These are phyloP conservation scores for Lagocephalus sceleratus DNA, from an alignment of 2,797 vertebrate genomes.

Conservation along the genomic window DNA sequence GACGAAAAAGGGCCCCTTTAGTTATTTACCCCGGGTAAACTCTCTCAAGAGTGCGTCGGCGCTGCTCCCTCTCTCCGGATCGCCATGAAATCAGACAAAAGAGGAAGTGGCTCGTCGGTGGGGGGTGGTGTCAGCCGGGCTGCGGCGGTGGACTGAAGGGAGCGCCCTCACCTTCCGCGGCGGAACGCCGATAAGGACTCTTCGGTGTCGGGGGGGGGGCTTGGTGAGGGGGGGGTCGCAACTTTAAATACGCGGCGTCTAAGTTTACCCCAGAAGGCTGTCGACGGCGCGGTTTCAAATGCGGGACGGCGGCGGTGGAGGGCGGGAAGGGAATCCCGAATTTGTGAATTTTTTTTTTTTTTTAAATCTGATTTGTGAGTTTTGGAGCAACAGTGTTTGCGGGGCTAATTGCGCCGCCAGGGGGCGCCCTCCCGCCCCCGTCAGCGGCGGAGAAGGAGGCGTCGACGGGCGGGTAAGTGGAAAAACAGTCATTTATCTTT, in stretches of 20 bases:
- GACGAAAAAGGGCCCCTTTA: conserved; percentile 31
- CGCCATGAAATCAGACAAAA: conserved; percentile 81
- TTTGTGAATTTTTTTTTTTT: too few relatives aligned
- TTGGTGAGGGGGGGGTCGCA: too few relatives aligned
- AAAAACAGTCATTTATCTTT: conserved; percentile 47
- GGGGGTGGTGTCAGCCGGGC: conserved; percentile 61
- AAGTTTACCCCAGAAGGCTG: too few relatives aligned
- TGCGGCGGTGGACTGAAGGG: conserved; percentile 57
- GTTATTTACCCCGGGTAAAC: conserved; percentile 73
- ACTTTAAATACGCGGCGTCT: too few relatives aligned
- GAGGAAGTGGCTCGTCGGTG: conserved; percentile 76
- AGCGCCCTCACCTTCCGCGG: conserved; percentile 76
- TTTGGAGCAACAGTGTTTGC: neutral
- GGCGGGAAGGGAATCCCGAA: too few relatives aligned
- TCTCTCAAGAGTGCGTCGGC: conserved; percentile 70
- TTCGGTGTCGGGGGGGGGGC: too few relatives aligned
- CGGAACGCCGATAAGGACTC: conserved; percentile 35
- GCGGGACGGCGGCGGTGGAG: too few relatives aligned
- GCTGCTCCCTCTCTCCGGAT: conserved; percentile 79
- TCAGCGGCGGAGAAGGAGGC: too few relatives aligned
- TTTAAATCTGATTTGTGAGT: too few relatives aligned
- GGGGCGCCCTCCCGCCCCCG: conserved; percentile 6
- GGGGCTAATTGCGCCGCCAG: conserved; percentile 31
- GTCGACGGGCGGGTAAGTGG: too few relatives aligned
- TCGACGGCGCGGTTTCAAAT: too few relatives aligned